Base-by-base conservation (phyloP, 2,797 vertebrate species). In the Channallabes apus region DNA sequence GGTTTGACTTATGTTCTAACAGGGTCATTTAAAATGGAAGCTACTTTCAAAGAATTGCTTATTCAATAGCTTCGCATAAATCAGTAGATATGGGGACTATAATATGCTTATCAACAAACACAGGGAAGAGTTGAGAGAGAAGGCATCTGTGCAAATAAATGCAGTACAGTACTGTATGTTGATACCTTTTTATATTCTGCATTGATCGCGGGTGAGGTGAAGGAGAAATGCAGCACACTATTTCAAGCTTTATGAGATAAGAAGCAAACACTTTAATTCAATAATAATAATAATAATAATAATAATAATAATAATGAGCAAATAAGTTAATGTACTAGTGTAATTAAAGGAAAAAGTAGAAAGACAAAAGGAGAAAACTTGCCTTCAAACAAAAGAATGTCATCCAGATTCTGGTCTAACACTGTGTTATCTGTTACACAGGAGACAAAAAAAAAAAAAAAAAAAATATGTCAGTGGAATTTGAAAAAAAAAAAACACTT, bases 11-110 rank as follows among this genome's bases (percentile, higher is more conserved):
- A 84, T 72, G 51, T 72, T 62, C 61, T 85, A 80, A 62, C 77
- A 80, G 64, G 72, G 77, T 54, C 14, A 38, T 80, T 73, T 32
- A 58, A 85, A 72, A 85, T 73, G 20, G 38, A 85, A 71, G 72
- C 9, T 20, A 62, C 32, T 62, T 64, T 35, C 18, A 1, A 46
- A 32, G n/a, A 80, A 38, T 35, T 58, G 41, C 77, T 82, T 81
- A 76, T 75, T 75, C 59, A 82, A 67, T 22, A 54, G 59, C 29
- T 76, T 67, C 58, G 79, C 61, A 85, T 85, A 58, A 82, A 76
- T 51, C 61, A 65, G 14, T 17, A 65, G 41, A 69, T 72, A 51
- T 56, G 41, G 3, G 59, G 59, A 11, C 20, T 29, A 51, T 67
- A 29, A 54, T 32, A 65, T 82, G 59, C 22, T 81, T 72, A 81